phyloP scores from a whole-genome alignment of 2,888 invertebrate species.

The Campopleginae sp. region DNA sequence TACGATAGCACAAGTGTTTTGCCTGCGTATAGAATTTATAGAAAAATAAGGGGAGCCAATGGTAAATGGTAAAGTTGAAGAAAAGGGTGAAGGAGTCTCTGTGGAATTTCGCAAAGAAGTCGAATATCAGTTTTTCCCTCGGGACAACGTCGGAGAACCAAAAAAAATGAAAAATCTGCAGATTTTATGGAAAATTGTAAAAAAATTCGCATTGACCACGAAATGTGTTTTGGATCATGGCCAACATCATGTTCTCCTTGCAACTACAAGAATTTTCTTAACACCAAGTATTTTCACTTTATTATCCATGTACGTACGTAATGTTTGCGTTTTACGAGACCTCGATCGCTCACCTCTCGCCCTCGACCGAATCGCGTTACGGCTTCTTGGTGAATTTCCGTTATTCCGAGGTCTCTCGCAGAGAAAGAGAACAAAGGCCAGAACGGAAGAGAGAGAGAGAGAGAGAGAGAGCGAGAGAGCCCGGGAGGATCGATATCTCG shows the following conservation, averaged over 20 bases:
- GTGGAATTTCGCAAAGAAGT: slow-evolving; percentile 9
- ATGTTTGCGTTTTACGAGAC: slow-evolving; percentile 21
- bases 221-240: no score
- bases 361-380: slow-evolving; percentile 42
- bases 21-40: not conserved
- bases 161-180: not conserved
- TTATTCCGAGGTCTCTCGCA: slow-evolving; percentile 49
- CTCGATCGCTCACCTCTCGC: slow-evolving; percentile 39
- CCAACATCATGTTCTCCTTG: not conserved
- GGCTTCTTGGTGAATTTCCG: slow-evolving; percentile 46
- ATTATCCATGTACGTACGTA: not conserved
- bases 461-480: no score
- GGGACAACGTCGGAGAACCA: not conserved
- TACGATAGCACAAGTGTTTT: not conserved
- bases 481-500: slow-evolving; percentile 49
- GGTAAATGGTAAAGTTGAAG: not conserved
- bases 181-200: no score
- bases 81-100: slow-evolving; percentile 2
- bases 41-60: not conserved
- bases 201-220: no score
- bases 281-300: not conserved
- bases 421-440: slow-evolving; percentile 18
- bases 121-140: not conserved
- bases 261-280: not conserved
- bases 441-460: slow-evolving; percentile 1